Evolutionary conservation across 2,888 invertebrate genomes (phyloP), one percentile per base, ranked within the genome.

Genomic region (Dromius quadrimaculatus): DNA sequence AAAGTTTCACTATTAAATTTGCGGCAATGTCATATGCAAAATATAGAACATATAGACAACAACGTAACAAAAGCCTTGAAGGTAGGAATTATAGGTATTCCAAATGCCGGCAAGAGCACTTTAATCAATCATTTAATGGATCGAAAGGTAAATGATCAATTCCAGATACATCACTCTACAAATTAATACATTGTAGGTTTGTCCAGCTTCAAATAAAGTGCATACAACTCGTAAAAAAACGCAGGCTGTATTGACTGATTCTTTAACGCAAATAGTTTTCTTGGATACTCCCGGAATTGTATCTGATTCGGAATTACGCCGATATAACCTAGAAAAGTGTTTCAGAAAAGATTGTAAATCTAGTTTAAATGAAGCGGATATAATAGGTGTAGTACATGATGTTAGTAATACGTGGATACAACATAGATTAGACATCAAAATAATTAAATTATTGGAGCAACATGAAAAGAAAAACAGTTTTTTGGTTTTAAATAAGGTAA

Each of bases 91-190:
- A 89, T 98, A 74, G 98, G 98, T 1, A 86, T 92, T 9, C 98
- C 98, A 2, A 98, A 98, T 86, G 92, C 91, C 59, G 98, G 98
- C 22, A 98, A 98, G 82, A 98, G 98, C 79, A 97, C 97, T 0
- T 85, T 98, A 23, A 92, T 97, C 23, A 98, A 98, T 83, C 87
- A 88, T 77, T 85, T 98, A 19, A 87, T 94, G 64, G 89, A 92
- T 73, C 87, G 92, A 81, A 89, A 90, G 81, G 94, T 94, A 82
- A 80, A 36, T 59, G 5, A 4, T 36, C 70, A 64, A 72, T 76
- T 83, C 61, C 79, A 97, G 94, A 89, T 97, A 65, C 95, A 95
- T 81, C 91, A 97, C 6, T 90, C 93, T 2, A 97, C 97, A 0
- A 89, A 88, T 43, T 97, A 95, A 85, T 36, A 70, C 64, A 72